Evolutionary conservation across 2,888 invertebrate species (phyloP).

Genomic region (Celastrina argiolus): DNA sequence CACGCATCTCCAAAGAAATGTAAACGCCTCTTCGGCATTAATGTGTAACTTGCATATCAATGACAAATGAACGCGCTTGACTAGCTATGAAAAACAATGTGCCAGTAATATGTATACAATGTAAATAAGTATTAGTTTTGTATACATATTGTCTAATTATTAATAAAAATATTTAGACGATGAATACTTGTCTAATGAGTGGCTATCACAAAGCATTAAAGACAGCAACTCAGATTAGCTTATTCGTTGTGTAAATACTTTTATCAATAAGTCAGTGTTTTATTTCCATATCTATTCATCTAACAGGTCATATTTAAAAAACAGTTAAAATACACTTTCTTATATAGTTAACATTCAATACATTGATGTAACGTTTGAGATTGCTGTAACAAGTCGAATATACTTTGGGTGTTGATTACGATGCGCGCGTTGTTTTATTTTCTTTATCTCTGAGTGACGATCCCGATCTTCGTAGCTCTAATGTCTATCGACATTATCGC

Average conservation of each 20-base stretch:
- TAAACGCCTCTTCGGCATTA: too few relatives aligned
- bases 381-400: not conserved
- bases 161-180: too few relatives aligned
- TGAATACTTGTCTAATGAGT: too few relatives aligned
- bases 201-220: too few relatives aligned
- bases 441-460: constrained; percentile 57
- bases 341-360: constrained; percentile 37
- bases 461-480: constrained; percentile 39
- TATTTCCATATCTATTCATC: not conserved
- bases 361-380: constrained; percentile 47
- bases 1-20: too few relatives aligned
- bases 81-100: too few relatives aligned
- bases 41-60: too few relatives aligned
- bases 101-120: not conserved
- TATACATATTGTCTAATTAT: not conserved
- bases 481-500: constrained; percentile 26
- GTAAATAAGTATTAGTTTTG: not conserved
- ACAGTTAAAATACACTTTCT: constrained; percentile 49
- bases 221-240: too few relatives aligned
- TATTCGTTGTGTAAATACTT: too few relatives aligned
- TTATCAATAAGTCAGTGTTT: too few relatives aligned
- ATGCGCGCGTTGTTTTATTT: constrained; percentile 7
- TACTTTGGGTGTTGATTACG: not conserved
- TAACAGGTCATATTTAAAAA: constrained; percentile 47
- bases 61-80: too few relatives aligned